Percentiles rank a stretch among this genome's conserved stretches.
Conservation (phyloP, 2,888 invertebrate species). For the Protonemura montana region DNA sequence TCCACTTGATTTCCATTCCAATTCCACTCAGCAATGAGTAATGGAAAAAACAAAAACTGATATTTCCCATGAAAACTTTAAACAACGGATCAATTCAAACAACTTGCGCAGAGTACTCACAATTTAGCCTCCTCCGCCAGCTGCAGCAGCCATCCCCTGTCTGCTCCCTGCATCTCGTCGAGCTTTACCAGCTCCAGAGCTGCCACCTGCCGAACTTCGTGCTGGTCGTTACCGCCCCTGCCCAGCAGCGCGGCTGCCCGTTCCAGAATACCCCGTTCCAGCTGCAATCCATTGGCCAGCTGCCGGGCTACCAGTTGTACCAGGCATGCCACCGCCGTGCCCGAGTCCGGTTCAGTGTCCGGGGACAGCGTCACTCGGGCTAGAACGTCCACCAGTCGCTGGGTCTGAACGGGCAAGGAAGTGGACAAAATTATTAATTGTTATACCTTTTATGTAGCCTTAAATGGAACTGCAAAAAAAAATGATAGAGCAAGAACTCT, state of each 20-base stretch:
- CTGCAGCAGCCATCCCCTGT: conserved; percentile 66
- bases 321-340: conserved; percentile 26
- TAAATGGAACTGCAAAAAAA: no score
- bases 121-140: conserved; percentile 72
- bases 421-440: no score
- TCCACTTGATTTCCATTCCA: no score
- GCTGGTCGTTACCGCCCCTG: conserved; percentile 61
- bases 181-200: conserved; percentile 73
- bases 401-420: background rate
- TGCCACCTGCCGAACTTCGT: conserved; percentile 76
- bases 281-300: conserved; percentile 61
- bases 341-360: background rate
- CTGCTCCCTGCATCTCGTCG: conserved; percentile 67
- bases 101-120: no score
- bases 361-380: background rate
- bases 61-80: no score
- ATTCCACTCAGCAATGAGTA: no score
- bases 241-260: conserved; percentile 68
- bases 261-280: conserved; percentile 65
- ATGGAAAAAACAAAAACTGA: no score
- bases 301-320: conserved; percentile 63
- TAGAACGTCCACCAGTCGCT: background rate
- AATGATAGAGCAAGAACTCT: no score
- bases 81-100: no score
- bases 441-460: no score